phyloP scores from a whole-genome alignment of 2,113 vertebrate species.

The Semnornis frantzii region DNA sequence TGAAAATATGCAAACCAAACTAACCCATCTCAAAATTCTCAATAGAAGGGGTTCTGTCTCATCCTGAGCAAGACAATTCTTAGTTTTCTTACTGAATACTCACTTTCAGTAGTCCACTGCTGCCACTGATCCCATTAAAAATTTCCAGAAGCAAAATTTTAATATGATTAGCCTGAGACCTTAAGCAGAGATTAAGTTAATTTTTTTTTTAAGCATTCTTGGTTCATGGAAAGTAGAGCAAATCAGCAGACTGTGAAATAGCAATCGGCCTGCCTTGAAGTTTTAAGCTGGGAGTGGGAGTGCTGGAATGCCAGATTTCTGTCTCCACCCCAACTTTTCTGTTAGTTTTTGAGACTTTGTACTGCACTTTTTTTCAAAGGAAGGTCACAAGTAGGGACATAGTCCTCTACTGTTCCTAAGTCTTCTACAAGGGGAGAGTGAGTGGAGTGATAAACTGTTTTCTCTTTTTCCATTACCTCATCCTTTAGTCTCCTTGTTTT shows the following conservation, averaged over 20 bases:
- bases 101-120: not conserved
- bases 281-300: constrained; percentile 36
- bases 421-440: not conserved
- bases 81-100: not conserved
- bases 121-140: not conserved
- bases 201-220: not conserved
- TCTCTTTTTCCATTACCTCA: constrained; percentile 49
- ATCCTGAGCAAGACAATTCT: not conserved
- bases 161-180: not conserved
- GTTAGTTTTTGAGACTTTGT: not conserved
- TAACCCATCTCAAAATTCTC: not conserved
- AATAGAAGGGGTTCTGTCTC: not conserved
- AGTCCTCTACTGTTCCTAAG: not conserved
- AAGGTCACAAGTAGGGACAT: constrained; percentile 18
- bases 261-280: not conserved
- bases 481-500: constrained; percentile 2
- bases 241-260: not conserved
- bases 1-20: not conserved
- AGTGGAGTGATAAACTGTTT: constrained; percentile 34
- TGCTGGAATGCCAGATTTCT: constrained; percentile 31
- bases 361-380: constrained; percentile 3
- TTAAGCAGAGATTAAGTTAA: not conserved
- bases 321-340: constrained; percentile 11
- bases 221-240: not conserved
- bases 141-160: not conserved